Evolutionary conservation across 2,113 vertebrate species (phyloP).

Genomic region (Xiphophorus couchianus): DNA sequence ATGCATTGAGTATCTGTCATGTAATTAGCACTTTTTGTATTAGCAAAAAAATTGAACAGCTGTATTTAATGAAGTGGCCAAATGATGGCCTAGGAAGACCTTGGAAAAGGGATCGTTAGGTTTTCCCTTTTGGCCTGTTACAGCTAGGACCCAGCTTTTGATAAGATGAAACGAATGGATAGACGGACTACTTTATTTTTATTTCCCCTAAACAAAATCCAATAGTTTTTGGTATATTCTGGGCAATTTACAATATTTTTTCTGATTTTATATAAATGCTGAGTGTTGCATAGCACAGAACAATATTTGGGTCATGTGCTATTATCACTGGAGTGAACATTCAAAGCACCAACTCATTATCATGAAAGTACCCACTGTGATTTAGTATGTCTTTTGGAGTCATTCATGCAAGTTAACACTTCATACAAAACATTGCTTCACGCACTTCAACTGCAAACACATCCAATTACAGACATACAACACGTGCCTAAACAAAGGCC

Average conservation of each 20-base stretch:
- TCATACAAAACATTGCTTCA: not conserved
- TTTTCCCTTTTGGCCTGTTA: not conserved
- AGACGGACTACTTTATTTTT: too few relatives aligned
- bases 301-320: not conserved
- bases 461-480: constrained; percentile 42
- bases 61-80: too few relatives aligned
- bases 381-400: not conserved
- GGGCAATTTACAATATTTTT: not conserved
- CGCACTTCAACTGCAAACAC: constrained; percentile 26
- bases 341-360: constrained; percentile 42
- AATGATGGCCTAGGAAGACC: too few relatives aligned
- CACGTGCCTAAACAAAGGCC: not conserved
- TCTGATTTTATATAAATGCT: not conserved
- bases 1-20: not conserved
- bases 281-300: not conserved
- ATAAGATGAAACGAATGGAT: not conserved
- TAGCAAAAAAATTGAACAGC: too few relatives aligned
- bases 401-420: constrained; percentile 17
- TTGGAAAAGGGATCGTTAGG: too few relatives aligned
- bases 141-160: not conserved
- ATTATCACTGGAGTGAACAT: constrained; percentile 32
- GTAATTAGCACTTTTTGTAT: too few relatives aligned
- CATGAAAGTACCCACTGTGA: constrained; percentile 6
- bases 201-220: not conserved
- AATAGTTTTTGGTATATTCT: not conserved